Base-by-base conservation (phyloP, 2,113 vertebrate genomes). In the Prochilodus magdalenae region DNA sequence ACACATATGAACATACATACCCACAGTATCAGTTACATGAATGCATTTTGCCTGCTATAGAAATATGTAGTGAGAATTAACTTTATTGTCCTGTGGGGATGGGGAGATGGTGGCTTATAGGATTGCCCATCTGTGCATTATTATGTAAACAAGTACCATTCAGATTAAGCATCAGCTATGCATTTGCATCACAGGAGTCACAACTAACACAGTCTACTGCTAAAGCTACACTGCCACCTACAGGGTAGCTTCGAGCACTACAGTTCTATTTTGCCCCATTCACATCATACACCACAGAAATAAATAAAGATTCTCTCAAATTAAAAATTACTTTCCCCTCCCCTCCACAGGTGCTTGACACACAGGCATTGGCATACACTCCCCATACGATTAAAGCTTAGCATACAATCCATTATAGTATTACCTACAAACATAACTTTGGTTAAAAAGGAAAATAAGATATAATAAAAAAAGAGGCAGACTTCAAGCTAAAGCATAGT, bases 101-200 rank as follows among this genome's bases (percentile, higher is more conserved):
- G 36, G 20, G 71, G 33, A 76, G 78, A 47, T 16, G 18, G 18
- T 67, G 26, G 70, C 73, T 78, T 77, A 75, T 29, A 86, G 77
- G 79, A 74, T 40, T 62, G 76, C 51, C 84, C 77, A 83, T 80
- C 81, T 86, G 85, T 67, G 81, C 81, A 77, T 84, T 72, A 84
- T 87, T 82, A 80, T 88, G 85, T 88, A 88, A 87, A 87, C 87
- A 83, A 63, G 76, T 82, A 79, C 76, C 82, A 80, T 85, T 78
- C 72, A 60, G 65, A 80, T 75, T 77, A 80, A 62, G 51, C 74
- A 77, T 33, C 12, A 75, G 40, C 44, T 30, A 53, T 57, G 49
- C 47, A 1, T 40, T 73, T 33, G 65, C 40, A 73, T 65, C 30
- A 36, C 75, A 75, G 29, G 4, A 69, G 67, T 66, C 14, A 73